Evolutionary conservation across 2,797 vertebrate genomes (phyloP).

Genomic region (Ceryle rudis): DNA sequence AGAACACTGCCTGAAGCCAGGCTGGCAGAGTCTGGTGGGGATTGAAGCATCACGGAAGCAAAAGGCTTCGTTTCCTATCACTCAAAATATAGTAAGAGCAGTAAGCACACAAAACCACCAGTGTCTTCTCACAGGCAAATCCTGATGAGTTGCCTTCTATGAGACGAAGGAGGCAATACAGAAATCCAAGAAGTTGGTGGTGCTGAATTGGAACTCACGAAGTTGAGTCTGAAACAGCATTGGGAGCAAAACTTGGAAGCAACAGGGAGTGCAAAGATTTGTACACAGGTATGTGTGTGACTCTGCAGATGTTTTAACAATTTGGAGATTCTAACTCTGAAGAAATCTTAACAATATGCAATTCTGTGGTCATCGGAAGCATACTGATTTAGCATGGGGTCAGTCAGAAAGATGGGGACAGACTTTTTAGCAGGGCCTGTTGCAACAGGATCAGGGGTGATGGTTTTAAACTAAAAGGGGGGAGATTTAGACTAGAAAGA

Average conservation of each 20-base stretch:
- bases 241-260: background rate
- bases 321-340: background rate
- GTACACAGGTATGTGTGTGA: background rate
- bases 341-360: background rate
- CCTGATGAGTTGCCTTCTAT: fast-evolving
- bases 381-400: fast-evolving
- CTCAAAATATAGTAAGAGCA: background rate
- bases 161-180: background rate
- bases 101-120: background rate
- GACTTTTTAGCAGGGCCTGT: background rate
- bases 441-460: background rate
- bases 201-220: background rate
- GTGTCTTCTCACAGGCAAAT: background rate
- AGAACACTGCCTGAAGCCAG: background rate
- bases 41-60: background rate
- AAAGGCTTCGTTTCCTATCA: background rate
- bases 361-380: background rate
- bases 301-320: background rate
- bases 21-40: too few species aligned
- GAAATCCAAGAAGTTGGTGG: fast-evolving
- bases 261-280: fast-evolving
- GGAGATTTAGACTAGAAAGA: background rate
- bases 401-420: background rate
- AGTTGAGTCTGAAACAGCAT: background rate
- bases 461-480: background rate